Base-by-base conservation (phyloP, 2,797 vertebrate genomes). In the Sternarchorhynchus goeldii region DNA sequence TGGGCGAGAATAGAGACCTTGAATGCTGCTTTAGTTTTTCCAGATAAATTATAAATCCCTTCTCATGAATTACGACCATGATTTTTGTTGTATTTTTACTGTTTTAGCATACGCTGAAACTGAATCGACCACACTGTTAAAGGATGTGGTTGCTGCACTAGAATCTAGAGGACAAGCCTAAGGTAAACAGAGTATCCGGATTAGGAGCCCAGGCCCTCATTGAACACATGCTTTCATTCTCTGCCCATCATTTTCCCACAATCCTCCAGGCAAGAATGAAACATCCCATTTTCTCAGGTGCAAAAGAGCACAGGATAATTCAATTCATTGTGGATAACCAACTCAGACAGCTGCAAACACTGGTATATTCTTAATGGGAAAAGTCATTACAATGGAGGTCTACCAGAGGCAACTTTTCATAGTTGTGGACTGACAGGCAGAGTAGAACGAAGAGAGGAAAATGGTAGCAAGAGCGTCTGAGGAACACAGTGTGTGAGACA, bases 381-480 rank as follows among this genome's bases (percentile, higher is more conserved):
- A 85, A 82, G 36, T 77, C 81, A 81, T 81, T 83, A 80, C 62
- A 14, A 62, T 59, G 5, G 41, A 75, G 78, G 53, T 67, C 36
- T 78, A 85, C 66, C 84, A 29, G 63, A 76, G 78, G 80, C 78
- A 69, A 83, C 81, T 82, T 70, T 36, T 10, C 55, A 80, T 76
- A 81, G 69, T 31, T 2, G 74, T 62, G 12, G 69, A 66, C 10
- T 41, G 70, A 66, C 65, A 34, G 50, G 60, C 66, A 5, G 18
- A 32, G 17, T 18, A 39, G 34, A 75, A 58, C 31, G 56, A 65
- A 55, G 31, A 55, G 59, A 20, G 6, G 16, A 18, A 77, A 83
- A 75, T 83, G 81, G 85, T 78, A 86, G 86, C 72, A 74, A 82
- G 57, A 29, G 75, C n/a, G 34, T 31, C 39, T 20, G 80, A 29